phyloP scores from a whole-genome alignment of 2,797 vertebrate species.

The Chloroceryle inda region DNA sequence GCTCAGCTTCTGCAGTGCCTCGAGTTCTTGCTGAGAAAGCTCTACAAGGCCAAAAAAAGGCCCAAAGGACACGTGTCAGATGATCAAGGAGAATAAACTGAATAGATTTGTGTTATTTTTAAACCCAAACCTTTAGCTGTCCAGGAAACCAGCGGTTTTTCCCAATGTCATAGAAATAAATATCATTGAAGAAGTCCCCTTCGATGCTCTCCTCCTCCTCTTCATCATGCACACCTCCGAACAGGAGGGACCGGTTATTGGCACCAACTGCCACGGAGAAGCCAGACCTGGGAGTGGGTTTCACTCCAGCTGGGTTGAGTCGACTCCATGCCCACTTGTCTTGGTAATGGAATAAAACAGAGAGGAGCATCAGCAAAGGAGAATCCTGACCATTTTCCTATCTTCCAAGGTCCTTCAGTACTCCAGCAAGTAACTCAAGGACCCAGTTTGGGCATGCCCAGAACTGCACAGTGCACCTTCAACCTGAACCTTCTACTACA shows the following conservation, averaged over 20 bases:
- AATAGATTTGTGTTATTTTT: rapidly evolving
- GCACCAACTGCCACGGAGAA: constrained; percentile 86
- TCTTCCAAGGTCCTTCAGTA: neutral
- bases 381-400: rapidly evolving
- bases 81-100: neutral
- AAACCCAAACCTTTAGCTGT: constrained; percentile 86
- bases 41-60: neutral
- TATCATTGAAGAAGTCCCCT: constrained; percentile 93
- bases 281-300: constrained; percentile 89
- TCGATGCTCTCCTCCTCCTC: constrained; percentile 94
- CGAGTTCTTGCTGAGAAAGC: rapidly evolving
- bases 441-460: neutral
- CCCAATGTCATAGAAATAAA: constrained; percentile 87
- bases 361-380: rapidly evolving
- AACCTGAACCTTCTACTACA: neutral
- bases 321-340: constrained; percentile 91
- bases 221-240: constrained; percentile 94
- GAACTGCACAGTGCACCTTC: neutral
- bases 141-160: constrained; percentile 93
- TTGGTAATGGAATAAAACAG: constrained; percentile 69
- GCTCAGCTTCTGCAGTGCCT: neutral
- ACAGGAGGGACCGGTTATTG: constrained; percentile 86
- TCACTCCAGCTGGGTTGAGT: constrained; percentile 88
- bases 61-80: rapidly evolving
- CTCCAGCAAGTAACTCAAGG: neutral